A percentile compares a stretch with the other conserved stretches of the same genome.
phyloP scores from a whole-genome alignment of 2,888 invertebrate genomes.

The Cheilosia impressa region DNA sequence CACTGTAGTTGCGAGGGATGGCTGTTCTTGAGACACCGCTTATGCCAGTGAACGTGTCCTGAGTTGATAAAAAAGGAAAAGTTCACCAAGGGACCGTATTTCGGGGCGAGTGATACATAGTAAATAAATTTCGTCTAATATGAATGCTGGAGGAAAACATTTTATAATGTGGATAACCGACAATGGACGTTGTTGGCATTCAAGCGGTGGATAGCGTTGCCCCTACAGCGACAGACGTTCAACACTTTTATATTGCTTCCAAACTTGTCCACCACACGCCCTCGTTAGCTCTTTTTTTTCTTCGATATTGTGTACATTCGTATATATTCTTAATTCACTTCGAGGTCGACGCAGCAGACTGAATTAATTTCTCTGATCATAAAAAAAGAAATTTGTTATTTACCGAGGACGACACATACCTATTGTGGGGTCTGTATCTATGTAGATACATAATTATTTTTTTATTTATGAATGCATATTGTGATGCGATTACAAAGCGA shows the following conservation, averaged over 20 bases:
- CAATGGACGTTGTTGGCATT: constrained; percentile 43
- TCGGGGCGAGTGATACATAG: constrained; percentile 12
- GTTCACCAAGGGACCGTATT: constrained; percentile 24
- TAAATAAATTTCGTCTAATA: constrained; percentile 65
- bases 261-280: not conserved
- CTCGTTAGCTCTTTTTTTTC: not conserved
- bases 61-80: constrained; percentile 48
- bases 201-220: constrained; percentile 7
- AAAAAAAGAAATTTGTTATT: constrained; percentile 28
- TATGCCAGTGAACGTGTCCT: constrained; percentile 49
- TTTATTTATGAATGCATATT: too few species aligned
- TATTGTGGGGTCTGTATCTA: not conserved
- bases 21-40: constrained; percentile 42
- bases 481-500: too few species aligned
- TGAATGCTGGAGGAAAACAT: constrained; percentile 40
- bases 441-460: too few species aligned
- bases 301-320: not conserved
- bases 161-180: constrained; percentile 35
- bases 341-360: constrained; percentile 33
- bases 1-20: constrained; percentile 44
- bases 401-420: constrained; percentile 4
- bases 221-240: constrained; percentile 22
- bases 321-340: constrained; percentile 11
- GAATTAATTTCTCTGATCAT: constrained; percentile 50
- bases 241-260: constrained; percentile 25